A percentile compares a stretch with the other conserved stretches of the same genome.
These are phyloP conservation scores for Tachysurus vachellii DNA, from an alignment of 2,113 vertebrate species.

Conservation along the genomic window DNA sequence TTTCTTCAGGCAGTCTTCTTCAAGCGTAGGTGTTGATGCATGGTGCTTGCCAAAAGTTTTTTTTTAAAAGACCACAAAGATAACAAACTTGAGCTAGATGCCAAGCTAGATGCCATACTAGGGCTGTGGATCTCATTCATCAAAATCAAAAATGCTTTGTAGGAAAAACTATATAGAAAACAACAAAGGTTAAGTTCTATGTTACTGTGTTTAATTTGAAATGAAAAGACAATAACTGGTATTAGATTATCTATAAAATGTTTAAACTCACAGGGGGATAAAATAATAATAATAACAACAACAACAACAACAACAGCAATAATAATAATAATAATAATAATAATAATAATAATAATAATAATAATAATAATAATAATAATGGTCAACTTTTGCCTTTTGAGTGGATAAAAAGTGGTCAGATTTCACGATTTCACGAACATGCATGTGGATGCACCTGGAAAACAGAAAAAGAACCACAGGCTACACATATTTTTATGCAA, in stretches of 20 bases:
- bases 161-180: neutral
- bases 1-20: constrained; percentile 2
- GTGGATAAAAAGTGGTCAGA: neutral
- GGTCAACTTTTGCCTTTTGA: neutral
- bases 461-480: constrained; percentile 11
- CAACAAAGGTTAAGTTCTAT: neutral
- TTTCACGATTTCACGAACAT: neutral
- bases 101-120: too few species aligned
- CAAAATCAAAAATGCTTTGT: neutral
- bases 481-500: constrained; percentile 17
- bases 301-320: neutral
- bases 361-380: too few species aligned
- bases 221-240: neutral
- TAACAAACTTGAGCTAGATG: neutral
- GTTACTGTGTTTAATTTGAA: neutral
- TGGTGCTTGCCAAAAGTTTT: neutral
- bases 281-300: neutral
- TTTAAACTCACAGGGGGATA: neutral
- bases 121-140: neutral
- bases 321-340: neutral
- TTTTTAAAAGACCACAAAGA: neutral
- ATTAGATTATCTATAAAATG: neutral
- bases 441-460: constrained; percentile 5
- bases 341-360: too few species aligned
- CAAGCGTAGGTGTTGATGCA: neutral